These are phyloP conservation scores for Parotia lawesii DNA, from an alignment of 2,113 vertebrate species.

Conservation along the genomic window DNA sequence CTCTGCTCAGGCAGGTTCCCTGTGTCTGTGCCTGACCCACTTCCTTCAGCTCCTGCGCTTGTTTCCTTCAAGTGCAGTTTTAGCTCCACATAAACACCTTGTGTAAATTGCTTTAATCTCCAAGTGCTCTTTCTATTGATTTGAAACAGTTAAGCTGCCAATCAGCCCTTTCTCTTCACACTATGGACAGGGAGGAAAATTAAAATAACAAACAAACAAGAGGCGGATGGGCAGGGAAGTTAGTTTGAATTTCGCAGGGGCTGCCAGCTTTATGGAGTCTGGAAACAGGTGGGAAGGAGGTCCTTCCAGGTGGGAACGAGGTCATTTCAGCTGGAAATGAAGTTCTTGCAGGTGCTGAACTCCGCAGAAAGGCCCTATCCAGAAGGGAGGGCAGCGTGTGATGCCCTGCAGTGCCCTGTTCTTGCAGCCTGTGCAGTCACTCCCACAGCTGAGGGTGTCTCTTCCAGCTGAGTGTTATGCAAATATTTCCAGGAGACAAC, in stretches of 20 bases:
- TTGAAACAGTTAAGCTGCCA: conserved; percentile 72
- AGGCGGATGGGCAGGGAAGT: not conserved
- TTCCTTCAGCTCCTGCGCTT: conserved; percentile 62
- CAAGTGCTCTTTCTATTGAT: conserved; percentile 68
- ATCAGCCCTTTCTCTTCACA: conserved; percentile 65
- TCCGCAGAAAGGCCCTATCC: not conserved
- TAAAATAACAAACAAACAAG: conserved; percentile 78
- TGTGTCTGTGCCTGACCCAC: conserved; percentile 62
- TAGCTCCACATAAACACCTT: conserved; percentile 72
- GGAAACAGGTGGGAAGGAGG: not conserved
- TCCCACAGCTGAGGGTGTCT: not conserved
- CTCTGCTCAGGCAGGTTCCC: conserved; percentile 22
- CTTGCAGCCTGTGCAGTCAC: not conserved
- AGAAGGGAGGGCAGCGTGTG: not conserved
- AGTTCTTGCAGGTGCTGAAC: not conserved
- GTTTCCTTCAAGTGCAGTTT: conserved; percentile 73
- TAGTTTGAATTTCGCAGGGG: conserved; percentile 11
- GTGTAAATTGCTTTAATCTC: conserved; percentile 75
- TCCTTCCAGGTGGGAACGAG: not conserved
- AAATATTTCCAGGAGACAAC: not conserved
- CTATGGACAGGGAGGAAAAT: conserved; percentile 51
- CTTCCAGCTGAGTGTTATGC: not conserved
- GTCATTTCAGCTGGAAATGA: not conserved
- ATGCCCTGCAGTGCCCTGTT: not conserved
- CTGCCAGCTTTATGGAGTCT: not conserved